Percentiles rank a stretch among this genome's conserved stretches.
phyloP scores from a whole-genome alignment of 2,888 invertebrate species.

The Bedellia somnulentella region DNA sequence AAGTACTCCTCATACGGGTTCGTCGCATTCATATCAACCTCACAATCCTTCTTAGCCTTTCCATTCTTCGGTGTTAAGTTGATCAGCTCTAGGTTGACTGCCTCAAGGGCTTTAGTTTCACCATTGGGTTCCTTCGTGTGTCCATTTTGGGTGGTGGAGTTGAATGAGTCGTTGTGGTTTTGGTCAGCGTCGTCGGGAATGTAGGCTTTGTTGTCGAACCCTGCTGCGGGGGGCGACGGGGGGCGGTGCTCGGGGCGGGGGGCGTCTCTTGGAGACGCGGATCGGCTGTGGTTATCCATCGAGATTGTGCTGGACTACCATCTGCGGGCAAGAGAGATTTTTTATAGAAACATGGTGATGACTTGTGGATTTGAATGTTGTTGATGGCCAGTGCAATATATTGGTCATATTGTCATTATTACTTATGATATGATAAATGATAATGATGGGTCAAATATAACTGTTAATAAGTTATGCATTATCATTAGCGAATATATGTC shows the following conservation, averaged over 20 bases:
- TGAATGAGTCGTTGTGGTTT: constrained; percentile 55
- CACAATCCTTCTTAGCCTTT: constrained; percentile 65
- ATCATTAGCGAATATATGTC: no score
- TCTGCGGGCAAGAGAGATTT: constrained; percentile 26
- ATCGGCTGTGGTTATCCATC: constrained; percentile 55
- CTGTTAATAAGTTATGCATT: no score
- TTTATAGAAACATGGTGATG: no score
- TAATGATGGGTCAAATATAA: no score
- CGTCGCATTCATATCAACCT: constrained; percentile 64
- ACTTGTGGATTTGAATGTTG: no score
- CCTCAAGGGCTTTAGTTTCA: constrained; percentile 61
- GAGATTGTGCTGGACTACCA: constrained; percentile 54
- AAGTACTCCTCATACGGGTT: constrained; percentile 84
- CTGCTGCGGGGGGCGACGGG: constrained; percentile 27
- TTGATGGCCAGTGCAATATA: no score
- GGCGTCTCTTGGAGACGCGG: constrained; percentile 54
- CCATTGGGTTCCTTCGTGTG: constrained; percentile 42
- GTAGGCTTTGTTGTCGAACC: constrained; percentile 51
- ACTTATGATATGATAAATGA: no score
- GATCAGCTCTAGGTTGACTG: constrained; percentile 78
- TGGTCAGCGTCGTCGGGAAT: constrained; percentile 41
- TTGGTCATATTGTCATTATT: no score
- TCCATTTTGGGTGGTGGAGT: constrained; percentile 39
- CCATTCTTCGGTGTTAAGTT: constrained; percentile 68
- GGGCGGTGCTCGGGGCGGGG: constrained; percentile 48